Conservation (phyloP, 2,797 vertebrate species). For the Cichlasoma orientale region DNA sequence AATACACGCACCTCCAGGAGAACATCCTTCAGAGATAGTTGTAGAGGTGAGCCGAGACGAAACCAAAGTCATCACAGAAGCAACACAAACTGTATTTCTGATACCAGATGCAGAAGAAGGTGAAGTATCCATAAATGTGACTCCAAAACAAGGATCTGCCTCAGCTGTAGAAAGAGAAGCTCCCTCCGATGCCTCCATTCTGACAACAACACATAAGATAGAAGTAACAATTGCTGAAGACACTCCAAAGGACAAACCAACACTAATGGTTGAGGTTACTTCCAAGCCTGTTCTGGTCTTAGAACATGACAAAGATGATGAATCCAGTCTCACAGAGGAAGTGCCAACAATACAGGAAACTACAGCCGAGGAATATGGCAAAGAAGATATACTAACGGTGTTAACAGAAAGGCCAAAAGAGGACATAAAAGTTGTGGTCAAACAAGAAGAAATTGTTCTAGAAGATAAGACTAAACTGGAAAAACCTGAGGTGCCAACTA, state of each 20-base stretch:
- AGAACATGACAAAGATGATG: slow-evolving; percentile 15
- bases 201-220: not conserved
- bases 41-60: not conserved
- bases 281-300: slow-evolving; percentile 7
- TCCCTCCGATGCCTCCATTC: not conserved
- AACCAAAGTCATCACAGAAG: not conserved
- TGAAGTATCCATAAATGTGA: not conserved
- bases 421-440: not conserved
- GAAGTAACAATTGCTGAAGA: not conserved
- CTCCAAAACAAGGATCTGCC: slow-evolving; percentile 17
- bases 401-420: not conserved
- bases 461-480: not conserved
- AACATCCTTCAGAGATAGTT: slow-evolving; percentile 2
- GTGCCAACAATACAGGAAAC: not conserved
- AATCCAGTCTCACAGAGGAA: not conserved
- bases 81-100: slow-evolving; percentile 12
- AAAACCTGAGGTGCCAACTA: not conserved
- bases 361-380: not conserved
- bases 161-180: not conserved
- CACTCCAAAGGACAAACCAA: not conserved
- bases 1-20: not conserved
- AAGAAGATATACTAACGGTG: not conserved
- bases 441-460: not conserved
- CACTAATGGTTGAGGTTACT: not conserved
- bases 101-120: slow-evolving; percentile 13